A percentile compares a stretch with the other conserved stretches of the same genome.
These are phyloP conservation scores for Tinea pellionella DNA, from an alignment of 2,888 invertebrate genomes.

Conservation along the genomic window DNA sequence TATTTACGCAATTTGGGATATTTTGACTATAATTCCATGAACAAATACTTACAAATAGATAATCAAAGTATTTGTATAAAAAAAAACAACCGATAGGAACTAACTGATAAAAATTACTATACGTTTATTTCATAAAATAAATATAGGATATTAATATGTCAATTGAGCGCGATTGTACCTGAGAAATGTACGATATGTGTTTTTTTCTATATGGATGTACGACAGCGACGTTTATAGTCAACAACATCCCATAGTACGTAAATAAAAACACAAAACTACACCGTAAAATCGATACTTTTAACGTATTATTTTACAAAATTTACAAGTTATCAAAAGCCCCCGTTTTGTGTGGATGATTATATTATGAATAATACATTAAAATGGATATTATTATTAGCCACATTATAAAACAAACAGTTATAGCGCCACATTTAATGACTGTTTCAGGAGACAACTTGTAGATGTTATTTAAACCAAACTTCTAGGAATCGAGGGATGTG, in stretches of 20 bases:
- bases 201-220: too few relatives aligned
- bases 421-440: neutral
- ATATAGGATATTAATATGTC: too few relatives aligned
- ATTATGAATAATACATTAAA: neutral
- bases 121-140: too few relatives aligned
- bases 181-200: too few relatives aligned
- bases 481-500: too few relatives aligned
- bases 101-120: too few relatives aligned
- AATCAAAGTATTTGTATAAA: too few relatives aligned
- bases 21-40: neutral
- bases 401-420: neutral
- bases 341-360: constrained; percentile 22
- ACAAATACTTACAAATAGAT: too few relatives aligned
- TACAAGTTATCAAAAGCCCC: constrained; percentile 61
- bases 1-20: neutral
- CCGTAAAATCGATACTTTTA: constrained; percentile 57
- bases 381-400: neutral
- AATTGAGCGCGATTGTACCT: too few relatives aligned
- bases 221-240: neutral
- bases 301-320: constrained; percentile 64
- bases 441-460: neutral
- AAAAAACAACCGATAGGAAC: too few relatives aligned
- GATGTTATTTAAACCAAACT: too few relatives aligned
- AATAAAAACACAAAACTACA: constrained; percentile 26
- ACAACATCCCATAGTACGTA: neutral